Evolutionary conservation across 2,888 invertebrate species (phyloP), one percentile per base, ranked within the genome.

Genomic region (Shargacucullia verbasci): DNA sequence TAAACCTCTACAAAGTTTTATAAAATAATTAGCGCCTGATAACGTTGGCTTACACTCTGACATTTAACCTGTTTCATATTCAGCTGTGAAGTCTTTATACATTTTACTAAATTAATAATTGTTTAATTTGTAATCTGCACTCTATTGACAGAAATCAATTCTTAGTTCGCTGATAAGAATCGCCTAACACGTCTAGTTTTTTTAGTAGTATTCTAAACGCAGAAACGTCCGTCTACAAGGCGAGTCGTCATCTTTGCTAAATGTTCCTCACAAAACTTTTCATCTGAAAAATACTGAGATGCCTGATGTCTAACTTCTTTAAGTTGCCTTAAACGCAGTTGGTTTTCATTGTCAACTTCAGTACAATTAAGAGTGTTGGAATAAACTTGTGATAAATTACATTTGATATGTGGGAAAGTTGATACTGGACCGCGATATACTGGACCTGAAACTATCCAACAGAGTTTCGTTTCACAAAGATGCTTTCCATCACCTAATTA

Each of bases 401-500:
- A 39, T 6, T 13, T 39, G 20, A 39, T 20, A 39, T 14, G 11
- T 6, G 11, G 11, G 6, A 34, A 34, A 20, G n/a, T 14, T 20
- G 38, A 39, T 39, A 20, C 20, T 20, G 14, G 20, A 7, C 20
- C 20, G 3, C 15, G 7, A n/a, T 20, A 20, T 7, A 45, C 29
- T n/a, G 34, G 35, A n/a, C 46, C 41, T 1, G 52, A 41, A 12
- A 44, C 56, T n/a, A 45, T 7, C 52, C 52, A 56, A 54, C 56
- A 44, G 10, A 56, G 37, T 13, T n/a, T 35, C 11, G 47, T 55
- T 10, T 55, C 55, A 43, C 27, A 47, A 15, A 48, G 37, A 5
- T 47, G 55, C 12, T 59, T 59, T 7, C 58, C 63, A 8, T 41
- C 25, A 37, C 73, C 73, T 52, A 72, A 46, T 3, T 43, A 52